A percentile compares a stretch with the other conserved stretches of the same genome.
These are phyloP conservation scores for Ophiothrix spiculata DNA, from an alignment of 35 echinoderm and acorn worm species.

Conservation along the genomic window DNA sequence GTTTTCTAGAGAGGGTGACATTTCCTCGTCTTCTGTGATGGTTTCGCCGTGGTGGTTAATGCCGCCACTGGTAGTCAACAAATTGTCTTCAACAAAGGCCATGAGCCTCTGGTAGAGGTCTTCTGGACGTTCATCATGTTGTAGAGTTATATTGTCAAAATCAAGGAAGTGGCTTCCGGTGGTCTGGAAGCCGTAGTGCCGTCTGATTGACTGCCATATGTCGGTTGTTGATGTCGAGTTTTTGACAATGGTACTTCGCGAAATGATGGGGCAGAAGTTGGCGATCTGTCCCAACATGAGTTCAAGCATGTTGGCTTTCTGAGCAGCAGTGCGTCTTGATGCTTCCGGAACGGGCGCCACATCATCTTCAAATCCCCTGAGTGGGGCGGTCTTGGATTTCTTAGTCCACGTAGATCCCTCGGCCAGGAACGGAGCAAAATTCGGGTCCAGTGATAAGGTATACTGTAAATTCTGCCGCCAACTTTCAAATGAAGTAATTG, in stretches of 20 bases:
- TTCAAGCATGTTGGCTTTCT: slow-evolving; percentile 30
- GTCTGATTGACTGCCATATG: slow-evolving; percentile 39
- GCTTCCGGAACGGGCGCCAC: neutral
- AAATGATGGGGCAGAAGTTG: slow-evolving; percentile 40
- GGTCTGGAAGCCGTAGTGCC: slow-evolving; percentile 47
- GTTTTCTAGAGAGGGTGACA: slow-evolving; percentile 22
- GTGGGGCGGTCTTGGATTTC: slow-evolving; percentile 35
- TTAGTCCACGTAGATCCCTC: slow-evolving; percentile 33
- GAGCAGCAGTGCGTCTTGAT: neutral
- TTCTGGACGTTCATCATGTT: slow-evolving; percentile 28
- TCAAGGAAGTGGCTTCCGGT: slow-evolving; percentile 22
- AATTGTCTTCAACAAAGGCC: slow-evolving; percentile 34
- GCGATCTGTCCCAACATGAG: slow-evolving; percentile 45
- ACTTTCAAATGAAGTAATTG: slow-evolving; percentile 49
- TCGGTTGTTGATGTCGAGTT: slow-evolving; percentile 7
- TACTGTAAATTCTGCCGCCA: slow-evolving; percentile 25
- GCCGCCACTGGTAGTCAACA: neutral
- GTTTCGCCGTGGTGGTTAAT: neutral
- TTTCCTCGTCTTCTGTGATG: neutral
- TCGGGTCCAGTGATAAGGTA: slow-evolving; percentile 58
- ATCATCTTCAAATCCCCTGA: slow-evolving; percentile 35
- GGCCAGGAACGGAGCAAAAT: slow-evolving; percentile 54
- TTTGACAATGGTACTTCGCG: slow-evolving; percentile 24
- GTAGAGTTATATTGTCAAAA: slow-evolving; percentile 17
- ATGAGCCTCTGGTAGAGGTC: slow-evolving; percentile 23